Base-by-base conservation (phyloP, 2,113 vertebrate genomes). In the Ranitomeya imitator region DNA sequence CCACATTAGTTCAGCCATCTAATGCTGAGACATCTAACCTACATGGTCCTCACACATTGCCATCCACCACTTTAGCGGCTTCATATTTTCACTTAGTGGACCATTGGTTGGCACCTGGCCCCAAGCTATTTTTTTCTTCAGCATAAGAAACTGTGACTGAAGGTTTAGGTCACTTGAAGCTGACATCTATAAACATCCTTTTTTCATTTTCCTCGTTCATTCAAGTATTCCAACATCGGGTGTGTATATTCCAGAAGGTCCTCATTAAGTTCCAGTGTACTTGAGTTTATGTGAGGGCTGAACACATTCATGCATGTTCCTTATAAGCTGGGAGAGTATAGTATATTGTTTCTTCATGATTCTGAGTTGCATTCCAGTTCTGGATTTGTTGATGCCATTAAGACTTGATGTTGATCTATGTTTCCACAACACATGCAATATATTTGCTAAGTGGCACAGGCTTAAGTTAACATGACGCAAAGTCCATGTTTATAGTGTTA, bases 391-490 rank as follows among this genome's bases (percentile, higher is more conserved):
- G 54, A 57, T 76, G 54, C 23, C 21, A 16, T 74, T 31, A 85
- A 11, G 11, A 71, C n/a, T 59, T 61, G 54, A 69, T 45, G 54
- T 60, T 85, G 45, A 67, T 84, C 63, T 69, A 54, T 84, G 69
- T 69, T 84, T 85, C 84, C 67, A 61, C 84, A 31, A 85, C 69
- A 85, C 15, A 76, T 85, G 69, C 57, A 61, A 76, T 76, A 19
- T 71, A 76, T 85, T 76, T 85, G 21, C 54, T 37, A 74, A 85
- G 69, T 76, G 26, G 67, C 71, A 74, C 73, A 73, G 16, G 52
- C 65, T 57, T 85, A 85, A 85, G 57, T 73, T 85, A 76, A 76
- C 69, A 85, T 19, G 37, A 51, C 37, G 52, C 73, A 51, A 76
- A 76, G 73, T 52, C 13, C 73, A 76, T 52, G 73, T 52, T 76